A percentile compares a stretch with the other conserved stretches of the same genome.
Conservation (phyloP, 1,140 invertebrate genomes). For the Drosophila bocqueti region DNA sequence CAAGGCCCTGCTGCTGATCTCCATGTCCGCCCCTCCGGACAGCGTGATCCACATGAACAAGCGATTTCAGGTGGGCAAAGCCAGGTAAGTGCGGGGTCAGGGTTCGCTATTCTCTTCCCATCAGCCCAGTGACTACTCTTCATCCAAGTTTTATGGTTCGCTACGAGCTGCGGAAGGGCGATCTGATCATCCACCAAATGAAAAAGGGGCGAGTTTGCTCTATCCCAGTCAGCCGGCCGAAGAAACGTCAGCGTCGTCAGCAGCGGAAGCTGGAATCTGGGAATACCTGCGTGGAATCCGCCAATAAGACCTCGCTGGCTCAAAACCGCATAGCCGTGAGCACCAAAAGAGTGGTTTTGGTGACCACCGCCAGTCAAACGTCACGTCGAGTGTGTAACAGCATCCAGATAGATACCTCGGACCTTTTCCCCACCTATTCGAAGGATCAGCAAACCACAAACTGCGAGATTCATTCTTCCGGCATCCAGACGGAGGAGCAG, state of each 20-base stretch:
- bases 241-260: neutral
- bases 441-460: constrained; percentile 50
- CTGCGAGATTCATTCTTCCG: neutral
- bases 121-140: neutral
- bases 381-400: neutral
- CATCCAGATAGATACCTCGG: constrained; percentile 34
- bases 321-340: neutral
- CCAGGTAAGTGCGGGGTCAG: constrained; percentile 27
- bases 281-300: neutral
- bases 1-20: constrained; percentile 35
- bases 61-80: constrained; percentile 23
- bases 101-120: too few relatives aligned
- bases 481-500: constrained; percentile 23
- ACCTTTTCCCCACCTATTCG: constrained; percentile 4
- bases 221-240: neutral
- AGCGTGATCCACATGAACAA: constrained; percentile 1
- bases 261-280: neutral
- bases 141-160: constrained; percentile 38
- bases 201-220: neutral
- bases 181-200: constrained; percentile 28
- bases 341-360: neutral
- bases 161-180: constrained; percentile 28
- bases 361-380: constrained; percentile 24
- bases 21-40: constrained; percentile 21
- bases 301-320: neutral